Evolutionary conservation across 2,113 vertebrate genomes (phyloP).

Genomic region (Leptosomus discolor): DNA sequence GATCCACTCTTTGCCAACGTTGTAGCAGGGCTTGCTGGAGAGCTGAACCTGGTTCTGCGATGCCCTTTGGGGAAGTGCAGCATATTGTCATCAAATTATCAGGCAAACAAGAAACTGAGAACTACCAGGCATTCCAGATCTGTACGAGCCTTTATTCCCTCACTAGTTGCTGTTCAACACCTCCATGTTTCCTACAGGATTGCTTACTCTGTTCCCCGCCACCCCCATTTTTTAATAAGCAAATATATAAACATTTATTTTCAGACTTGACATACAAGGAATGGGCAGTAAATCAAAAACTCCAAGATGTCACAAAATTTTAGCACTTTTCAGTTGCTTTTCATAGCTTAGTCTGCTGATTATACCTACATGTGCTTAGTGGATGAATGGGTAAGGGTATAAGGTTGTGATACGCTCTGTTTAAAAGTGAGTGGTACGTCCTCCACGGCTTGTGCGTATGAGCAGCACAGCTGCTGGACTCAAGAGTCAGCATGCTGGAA

Average conservation of each 20-base stretch:
- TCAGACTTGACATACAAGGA: background rate
- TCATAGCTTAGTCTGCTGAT: background rate
- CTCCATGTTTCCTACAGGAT: background rate
- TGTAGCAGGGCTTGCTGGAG: background rate
- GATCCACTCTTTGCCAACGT: background rate
- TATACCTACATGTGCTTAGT: background rate
- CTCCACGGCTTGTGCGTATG: background rate
- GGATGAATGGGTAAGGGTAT: background rate
- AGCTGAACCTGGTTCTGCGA: background rate
- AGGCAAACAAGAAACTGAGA: background rate
- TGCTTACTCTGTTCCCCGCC: background rate
- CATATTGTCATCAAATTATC: background rate
- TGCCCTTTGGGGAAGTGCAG: background rate
- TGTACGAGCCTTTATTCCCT: background rate
- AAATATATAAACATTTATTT: background rate
- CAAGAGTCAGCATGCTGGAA: background rate
- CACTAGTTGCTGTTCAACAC: background rate
- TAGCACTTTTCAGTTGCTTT: background rate
- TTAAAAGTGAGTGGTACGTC: background rate
- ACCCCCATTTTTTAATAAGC: background rate
- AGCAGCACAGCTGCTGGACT: background rate
- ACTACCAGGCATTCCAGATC: background rate
- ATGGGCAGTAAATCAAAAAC: background rate
- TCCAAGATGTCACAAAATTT: background rate
- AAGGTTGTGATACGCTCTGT: background rate